A percentile compares a stretch with the other conserved stretches of the same genome.
phyloP scores from a whole-genome alignment of 2,113 vertebrate species.

The Pelusios castaneus region DNA sequence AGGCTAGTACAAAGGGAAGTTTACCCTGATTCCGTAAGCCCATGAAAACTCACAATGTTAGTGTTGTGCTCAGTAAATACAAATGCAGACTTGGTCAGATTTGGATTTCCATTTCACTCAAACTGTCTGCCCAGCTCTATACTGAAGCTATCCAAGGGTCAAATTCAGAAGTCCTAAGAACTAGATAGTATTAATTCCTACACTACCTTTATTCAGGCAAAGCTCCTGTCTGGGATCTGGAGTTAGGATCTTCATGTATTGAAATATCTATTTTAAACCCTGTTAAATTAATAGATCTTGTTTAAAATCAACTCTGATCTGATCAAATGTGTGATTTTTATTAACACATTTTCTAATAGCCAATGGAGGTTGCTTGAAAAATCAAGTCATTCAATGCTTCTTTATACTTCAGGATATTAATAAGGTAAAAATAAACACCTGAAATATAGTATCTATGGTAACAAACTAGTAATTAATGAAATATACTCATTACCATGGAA shows the following conservation, averaged over 20 bases:
- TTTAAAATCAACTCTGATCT: neutral
- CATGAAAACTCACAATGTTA: neutral
- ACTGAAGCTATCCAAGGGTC: neutral
- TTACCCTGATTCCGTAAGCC: neutral
- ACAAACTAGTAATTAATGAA: neutral
- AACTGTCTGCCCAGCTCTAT: neutral
- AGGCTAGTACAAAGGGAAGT: neutral
- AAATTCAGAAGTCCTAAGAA: neutral
- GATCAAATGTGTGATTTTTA: neutral
- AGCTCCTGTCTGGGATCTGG: neutral
- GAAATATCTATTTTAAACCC: neutral
- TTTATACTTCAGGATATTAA: neutral
- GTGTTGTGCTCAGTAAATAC: neutral
- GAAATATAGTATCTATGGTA: neutral
- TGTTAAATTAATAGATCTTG: neutral
- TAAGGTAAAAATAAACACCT: neutral
- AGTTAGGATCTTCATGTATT: neutral
- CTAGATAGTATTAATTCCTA: neutral
- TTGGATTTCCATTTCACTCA: neutral
- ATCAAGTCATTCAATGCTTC: neutral
- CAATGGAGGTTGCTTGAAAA: neutral
- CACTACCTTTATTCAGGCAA: neutral
- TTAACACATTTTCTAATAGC: neutral
- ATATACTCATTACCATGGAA: constrained; percentile 7
- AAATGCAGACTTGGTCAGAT: neutral